Evolutionary conservation across 53 echinoderm and acorn worm genomes (phyloP).

Genomic region (Paelopatides confundens): DNA sequence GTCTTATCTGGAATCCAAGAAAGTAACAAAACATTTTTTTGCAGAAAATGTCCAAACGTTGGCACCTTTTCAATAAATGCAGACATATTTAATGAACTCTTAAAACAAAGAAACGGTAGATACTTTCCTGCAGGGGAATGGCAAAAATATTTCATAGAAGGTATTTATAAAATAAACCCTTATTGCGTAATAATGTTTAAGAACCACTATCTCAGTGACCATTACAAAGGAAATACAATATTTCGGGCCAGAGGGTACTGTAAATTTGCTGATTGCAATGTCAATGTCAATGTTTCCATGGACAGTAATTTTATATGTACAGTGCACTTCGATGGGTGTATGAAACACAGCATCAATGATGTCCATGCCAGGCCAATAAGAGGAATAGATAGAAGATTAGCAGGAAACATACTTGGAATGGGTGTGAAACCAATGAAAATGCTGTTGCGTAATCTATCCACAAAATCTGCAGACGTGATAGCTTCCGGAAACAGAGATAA

Average conservation of each 20-base stretch:
- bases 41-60: too few relatives aligned
- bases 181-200: constrained; percentile 25
- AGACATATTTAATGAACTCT: too few relatives aligned
- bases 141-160: constrained; percentile 10
- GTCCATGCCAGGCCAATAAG: neutral
- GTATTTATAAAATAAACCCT: neutral
- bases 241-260: too few relatives aligned
- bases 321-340: neutral
- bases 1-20: too few relatives aligned
- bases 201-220: neutral
- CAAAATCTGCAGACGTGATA: neutral
- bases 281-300: neutral
- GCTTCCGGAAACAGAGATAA: neutral
- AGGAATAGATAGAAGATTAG: neutral
- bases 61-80: too few relatives aligned
- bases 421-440: constrained; percentile 23
- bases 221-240: neutral
- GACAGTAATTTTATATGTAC: neutral
- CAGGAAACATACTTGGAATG: neutral
- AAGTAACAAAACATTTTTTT: too few relatives aligned
- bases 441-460: neutral
- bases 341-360: neutral
- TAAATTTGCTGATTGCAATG: neutral
- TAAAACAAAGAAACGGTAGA: neutral
- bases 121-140: constrained; percentile 7